A percentile compares a stretch with the other conserved stretches of the same genome.
Conservation (phyloP, 2,888 invertebrate species). For the Trypoxylon attenuatum region DNA sequence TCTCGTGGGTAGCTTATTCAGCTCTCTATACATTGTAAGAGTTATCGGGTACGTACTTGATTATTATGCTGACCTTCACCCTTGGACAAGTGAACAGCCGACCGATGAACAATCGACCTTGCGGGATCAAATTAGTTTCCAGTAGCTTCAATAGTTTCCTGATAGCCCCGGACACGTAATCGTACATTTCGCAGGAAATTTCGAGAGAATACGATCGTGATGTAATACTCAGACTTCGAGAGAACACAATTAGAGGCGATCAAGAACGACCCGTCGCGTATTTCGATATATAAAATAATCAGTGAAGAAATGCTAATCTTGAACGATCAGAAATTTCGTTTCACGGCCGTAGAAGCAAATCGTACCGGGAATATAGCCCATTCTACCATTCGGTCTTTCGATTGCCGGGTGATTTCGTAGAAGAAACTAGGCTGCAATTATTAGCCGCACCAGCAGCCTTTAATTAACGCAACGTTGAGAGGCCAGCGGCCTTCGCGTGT, state of each 20-base stretch:
- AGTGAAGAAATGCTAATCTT: slow-evolving; percentile 8
- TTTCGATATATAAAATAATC: background rate
- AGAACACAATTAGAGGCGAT: background rate
- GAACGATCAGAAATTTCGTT: slow-evolving; percentile 24
- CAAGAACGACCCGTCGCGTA: background rate
- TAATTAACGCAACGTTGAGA: slow-evolving; percentile 40
- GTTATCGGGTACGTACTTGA: slow-evolving; percentile 11
- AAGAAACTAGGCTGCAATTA: slow-evolving; percentile 36
- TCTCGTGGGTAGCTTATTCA: slow-evolving; percentile 12
- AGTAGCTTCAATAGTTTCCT: too few relatives aligned
- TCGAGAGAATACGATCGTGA: background rate
- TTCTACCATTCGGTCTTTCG: slow-evolving; percentile 22
- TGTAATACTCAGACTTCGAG: background rate
- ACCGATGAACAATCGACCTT: slow-evolving; percentile 19
- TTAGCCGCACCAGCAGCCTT: slow-evolving; percentile 34
- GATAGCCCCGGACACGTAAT: too few relatives aligned
- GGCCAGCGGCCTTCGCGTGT: slow-evolving; percentile 28
- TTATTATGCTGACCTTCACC: background rate
- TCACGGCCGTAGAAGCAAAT: slow-evolving; percentile 13
- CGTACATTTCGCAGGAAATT: too few relatives aligned
- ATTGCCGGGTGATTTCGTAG: slow-evolving; percentile 28
- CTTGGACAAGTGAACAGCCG: background rate
- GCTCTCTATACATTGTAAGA: slow-evolving; percentile 33
- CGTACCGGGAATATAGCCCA: slow-evolving; percentile 11
- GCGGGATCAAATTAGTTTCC: background rate